These are phyloP conservation scores for Burhinus bistriatus DNA, from an alignment of 2,113 vertebrate species.

Conservation along the genomic window DNA sequence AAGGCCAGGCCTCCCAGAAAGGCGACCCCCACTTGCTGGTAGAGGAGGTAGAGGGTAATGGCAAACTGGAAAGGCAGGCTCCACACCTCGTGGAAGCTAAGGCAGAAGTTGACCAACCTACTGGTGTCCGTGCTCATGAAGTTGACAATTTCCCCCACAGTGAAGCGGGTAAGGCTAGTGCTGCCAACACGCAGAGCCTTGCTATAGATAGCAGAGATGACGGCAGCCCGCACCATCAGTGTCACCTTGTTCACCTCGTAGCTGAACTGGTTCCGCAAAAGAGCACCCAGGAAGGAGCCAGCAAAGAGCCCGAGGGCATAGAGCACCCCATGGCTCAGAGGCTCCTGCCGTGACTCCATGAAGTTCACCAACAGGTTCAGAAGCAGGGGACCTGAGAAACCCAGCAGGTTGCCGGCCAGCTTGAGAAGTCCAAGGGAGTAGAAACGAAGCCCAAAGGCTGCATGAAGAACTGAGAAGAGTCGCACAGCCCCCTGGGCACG, in stretches of 20 bases:
- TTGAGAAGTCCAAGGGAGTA: conserved; percentile 86
- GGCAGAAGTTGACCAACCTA: conserved; percentile 87
- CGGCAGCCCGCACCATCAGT: conserved; percentile 77
- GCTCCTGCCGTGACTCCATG: conserved; percentile 84
- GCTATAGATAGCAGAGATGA: conserved; percentile 84
- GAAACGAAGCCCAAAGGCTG: conserved; percentile 82
- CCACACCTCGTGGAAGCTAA: conserved; percentile 93
- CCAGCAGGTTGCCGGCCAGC: conserved; percentile 77
- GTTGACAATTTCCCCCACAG: conserved; percentile 88
- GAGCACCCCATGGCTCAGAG: conserved; percentile 80
- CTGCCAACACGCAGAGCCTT: conserved; percentile 83
- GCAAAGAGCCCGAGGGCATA: conserved; percentile 85
- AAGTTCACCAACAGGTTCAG: conserved; percentile 87
- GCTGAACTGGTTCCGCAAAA: conserved; percentile 84
- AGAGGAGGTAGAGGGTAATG: conserved; percentile 89
- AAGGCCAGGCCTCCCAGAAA: conserved; percentile 87
- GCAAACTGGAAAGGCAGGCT: conserved; percentile 86
- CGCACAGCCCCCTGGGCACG: not conserved
- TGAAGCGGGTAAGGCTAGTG: conserved; percentile 72
- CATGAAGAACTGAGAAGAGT: conserved; percentile 81
- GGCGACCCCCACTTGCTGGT: conserved; percentile 89
- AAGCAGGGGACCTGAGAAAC: conserved; percentile 87
- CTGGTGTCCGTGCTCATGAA: conserved; percentile 89
- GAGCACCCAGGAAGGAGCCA: conserved; percentile 77
- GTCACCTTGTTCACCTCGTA: conserved; percentile 84